These are phyloP conservation scores for Ciconia stormi DNA, from an alignment of 2,113 vertebrate species.

Conservation along the genomic window DNA sequence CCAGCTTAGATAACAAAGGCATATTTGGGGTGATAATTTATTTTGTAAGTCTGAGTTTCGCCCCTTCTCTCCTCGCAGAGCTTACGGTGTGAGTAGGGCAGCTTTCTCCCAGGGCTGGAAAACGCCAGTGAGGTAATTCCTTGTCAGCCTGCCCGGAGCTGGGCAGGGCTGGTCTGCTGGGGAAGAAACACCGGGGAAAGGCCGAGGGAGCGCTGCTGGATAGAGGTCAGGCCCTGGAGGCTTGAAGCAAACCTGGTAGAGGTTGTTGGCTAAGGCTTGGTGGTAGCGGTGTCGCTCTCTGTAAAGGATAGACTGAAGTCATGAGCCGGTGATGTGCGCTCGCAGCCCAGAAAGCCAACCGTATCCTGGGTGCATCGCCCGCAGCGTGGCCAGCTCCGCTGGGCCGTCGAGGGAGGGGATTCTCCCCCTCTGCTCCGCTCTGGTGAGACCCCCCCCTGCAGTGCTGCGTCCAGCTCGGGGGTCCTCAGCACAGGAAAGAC, in stretches of 20 bases:
- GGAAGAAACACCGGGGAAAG: fast-evolving
- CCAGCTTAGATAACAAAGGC: fast-evolving
- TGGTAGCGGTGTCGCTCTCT: fast-evolving
- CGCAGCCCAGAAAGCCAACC: neutral
- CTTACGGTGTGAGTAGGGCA: neutral
- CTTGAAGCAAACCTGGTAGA: neutral
- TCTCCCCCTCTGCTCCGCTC: neutral
- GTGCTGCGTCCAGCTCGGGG: neutral
- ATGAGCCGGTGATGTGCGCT: neutral
- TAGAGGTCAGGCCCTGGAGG: neutral
- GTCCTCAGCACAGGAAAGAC: neutral
- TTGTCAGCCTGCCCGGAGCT: neutral
- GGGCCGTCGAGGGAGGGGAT: neutral
- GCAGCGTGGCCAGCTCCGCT: neutral
- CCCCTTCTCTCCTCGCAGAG: neutral
- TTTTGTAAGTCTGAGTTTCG: neutral
- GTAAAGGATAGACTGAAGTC: neutral
- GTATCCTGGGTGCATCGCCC: neutral
- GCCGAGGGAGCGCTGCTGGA: neutral
- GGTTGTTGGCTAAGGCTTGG: neutral
- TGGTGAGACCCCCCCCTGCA: neutral
- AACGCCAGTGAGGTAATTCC: fast-evolving
- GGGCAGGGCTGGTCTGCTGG: neutral
- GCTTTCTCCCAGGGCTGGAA: neutral
- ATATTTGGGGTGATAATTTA: neutral